These are phyloP conservation scores for Nymphicus hollandicus DNA, from an alignment of 2,113 vertebrate genomes.

Conservation along the genomic window DNA sequence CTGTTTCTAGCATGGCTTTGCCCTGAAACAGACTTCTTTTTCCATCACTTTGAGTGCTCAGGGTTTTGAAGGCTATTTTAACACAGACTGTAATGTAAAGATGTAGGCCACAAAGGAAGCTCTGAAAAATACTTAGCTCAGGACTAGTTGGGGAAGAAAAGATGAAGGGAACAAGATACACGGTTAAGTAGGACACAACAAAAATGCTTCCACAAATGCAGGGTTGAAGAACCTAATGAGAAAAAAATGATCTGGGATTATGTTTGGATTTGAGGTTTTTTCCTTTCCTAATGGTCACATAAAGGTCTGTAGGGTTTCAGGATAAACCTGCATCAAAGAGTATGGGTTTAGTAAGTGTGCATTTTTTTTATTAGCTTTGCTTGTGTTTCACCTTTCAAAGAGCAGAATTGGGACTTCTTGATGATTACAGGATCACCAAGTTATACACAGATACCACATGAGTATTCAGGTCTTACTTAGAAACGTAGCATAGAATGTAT, in stretches of 20 bases:
- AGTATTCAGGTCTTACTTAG: neutral
- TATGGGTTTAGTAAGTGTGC: neutral
- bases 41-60: neutral
- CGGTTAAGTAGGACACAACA: neutral
- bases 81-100: neutral
- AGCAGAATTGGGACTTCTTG: neutral
- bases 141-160: neutral
- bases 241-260: rapidly evolving
- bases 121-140: neutral
- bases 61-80: neutral
- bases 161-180: rapidly evolving
- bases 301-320: neutral
- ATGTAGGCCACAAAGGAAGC: neutral
- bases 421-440: neutral
- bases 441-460: neutral
- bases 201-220: neutral
- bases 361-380: neutral
- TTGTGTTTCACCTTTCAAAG: neutral
- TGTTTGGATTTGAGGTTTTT: rapidly evolving
- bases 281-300: neutral
- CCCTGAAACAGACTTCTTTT: neutral
- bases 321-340: neutral
- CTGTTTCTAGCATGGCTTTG: neutral
- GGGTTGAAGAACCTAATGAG: neutral
- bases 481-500: neutral